Evolutionary conservation across 2,797 vertebrate genomes (phyloP).

Genomic region (Tiaroga cobitis): DNA sequence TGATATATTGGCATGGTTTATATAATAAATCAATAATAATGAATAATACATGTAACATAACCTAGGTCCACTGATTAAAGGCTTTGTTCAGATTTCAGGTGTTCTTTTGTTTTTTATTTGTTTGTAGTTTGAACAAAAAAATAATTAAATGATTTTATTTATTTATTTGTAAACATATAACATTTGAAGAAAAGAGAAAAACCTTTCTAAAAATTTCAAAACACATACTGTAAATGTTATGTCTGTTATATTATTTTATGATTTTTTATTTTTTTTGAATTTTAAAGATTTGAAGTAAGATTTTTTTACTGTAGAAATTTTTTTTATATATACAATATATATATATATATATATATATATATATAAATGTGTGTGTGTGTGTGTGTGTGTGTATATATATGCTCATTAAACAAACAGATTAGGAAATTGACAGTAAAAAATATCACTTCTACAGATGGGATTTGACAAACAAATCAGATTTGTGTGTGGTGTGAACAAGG

Average conservation of each 20-base stretch:
- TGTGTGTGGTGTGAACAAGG: slow-evolving; percentile 7
- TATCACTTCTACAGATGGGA: background rate
- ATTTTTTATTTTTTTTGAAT: background rate
- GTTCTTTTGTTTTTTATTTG: background rate
- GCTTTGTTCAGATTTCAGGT: too few relatives aligned
- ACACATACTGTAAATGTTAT: background rate
- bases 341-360: too few relatives aligned
- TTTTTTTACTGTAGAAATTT: too few relatives aligned
- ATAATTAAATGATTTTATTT: too few relatives aligned
- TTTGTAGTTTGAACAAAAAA: background rate
- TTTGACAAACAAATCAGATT: background rate
- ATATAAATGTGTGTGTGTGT: too few relatives aligned
- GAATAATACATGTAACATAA: too few relatives aligned
- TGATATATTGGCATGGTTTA: too few relatives aligned
- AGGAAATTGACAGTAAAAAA: background rate
- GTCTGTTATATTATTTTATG: background rate
- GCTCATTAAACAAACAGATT: too few relatives aligned
- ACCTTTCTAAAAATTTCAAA: background rate
- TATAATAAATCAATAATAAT: too few relatives aligned
- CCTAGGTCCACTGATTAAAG: too few relatives aligned
- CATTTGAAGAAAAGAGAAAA: background rate
- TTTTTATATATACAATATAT: too few relatives aligned
- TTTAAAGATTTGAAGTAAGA: background rate
- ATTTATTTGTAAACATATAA: background rate
- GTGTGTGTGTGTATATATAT: too few relatives aligned